phyloP scores from a whole-genome alignment of 2,888 invertebrate species.

The Sphaeridia pumilis region DNA sequence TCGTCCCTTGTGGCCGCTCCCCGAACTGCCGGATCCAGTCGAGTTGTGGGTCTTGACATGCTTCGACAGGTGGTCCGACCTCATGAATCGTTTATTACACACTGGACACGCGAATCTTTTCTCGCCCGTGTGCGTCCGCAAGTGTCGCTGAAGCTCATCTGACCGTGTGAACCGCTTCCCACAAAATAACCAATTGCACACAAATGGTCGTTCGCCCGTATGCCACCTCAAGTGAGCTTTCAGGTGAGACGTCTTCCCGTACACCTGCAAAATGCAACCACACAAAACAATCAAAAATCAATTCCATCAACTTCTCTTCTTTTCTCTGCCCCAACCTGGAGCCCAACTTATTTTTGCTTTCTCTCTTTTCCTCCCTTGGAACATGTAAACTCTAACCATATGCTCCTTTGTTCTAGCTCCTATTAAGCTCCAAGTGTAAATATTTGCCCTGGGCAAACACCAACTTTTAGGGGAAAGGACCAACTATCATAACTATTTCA shows the following conservation, averaged over 20 bases:
- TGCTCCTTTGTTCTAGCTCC: no score
- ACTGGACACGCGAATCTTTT: slow-evolving; percentile 81
- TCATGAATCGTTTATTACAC: slow-evolving; percentile 82
- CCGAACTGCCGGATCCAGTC: slow-evolving; percentile 9
- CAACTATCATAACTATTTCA: no score
- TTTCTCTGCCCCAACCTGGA: no score
- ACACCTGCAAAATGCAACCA: slow-evolving; percentile 47
- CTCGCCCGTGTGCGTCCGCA: slow-evolving; percentile 84
- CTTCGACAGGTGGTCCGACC: slow-evolving; percentile 48
- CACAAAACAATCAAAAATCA: neutral
- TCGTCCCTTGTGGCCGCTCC: slow-evolving; percentile 45
- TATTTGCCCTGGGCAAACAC: no score
- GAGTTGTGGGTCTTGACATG: slow-evolving; percentile 44
- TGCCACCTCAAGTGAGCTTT: slow-evolving; percentile 85
- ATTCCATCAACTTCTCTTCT: no score
- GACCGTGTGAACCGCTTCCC: slow-evolving; percentile 62
- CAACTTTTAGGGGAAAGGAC: no score
- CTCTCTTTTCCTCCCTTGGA: no score
- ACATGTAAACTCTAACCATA: no score
- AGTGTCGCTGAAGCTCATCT: slow-evolving; percentile 60
- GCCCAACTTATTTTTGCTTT: no score
- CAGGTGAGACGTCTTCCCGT: slow-evolving; percentile 83
- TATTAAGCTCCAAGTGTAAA: no score
- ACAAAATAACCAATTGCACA: slow-evolving; percentile 90
- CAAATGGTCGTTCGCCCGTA: slow-evolving; percentile 84